phyloP scores from a whole-genome alignment of 2,888 invertebrate species.

The Stenurella melanura region DNA sequence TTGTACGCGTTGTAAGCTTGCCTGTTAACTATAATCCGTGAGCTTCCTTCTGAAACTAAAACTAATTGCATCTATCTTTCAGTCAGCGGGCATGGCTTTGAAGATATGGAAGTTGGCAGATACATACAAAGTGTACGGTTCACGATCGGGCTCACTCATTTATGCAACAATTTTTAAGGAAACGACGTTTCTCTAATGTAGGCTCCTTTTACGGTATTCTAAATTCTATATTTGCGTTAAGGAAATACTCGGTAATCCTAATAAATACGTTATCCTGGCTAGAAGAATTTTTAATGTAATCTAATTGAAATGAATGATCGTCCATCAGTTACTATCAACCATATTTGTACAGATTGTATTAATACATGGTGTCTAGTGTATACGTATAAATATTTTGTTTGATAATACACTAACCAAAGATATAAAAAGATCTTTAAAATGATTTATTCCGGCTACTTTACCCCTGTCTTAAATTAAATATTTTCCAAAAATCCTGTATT shows the following conservation, averaged over 20 bases:
- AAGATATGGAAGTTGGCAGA: slow-evolving; percentile 52
- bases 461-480: no score
- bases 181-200: slow-evolving; percentile 32
- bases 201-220: slow-evolving; percentile 47
- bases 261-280: slow-evolving; percentile 35
- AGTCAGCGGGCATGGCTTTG: slow-evolving; percentile 50
- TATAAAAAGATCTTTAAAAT: no score
- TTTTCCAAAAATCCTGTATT: no score
- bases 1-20: not conserved
- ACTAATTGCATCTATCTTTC: slow-evolving; percentile 53
- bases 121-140: slow-evolving; percentile 44
- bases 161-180: slow-evolving; percentile 48
- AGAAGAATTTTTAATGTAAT: not conserved
- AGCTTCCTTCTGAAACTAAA: slow-evolving; percentile 46
- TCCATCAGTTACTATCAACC: slow-evolving; percentile 23
- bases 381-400: no score
- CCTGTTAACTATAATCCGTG: slow-evolving; percentile 11
- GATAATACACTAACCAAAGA: no score
- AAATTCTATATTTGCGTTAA: slow-evolving; percentile 19
- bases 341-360: slow-evolving; percentile 35
- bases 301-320: slow-evolving; percentile 33
- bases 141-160: slow-evolving; percentile 44
- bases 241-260: slow-evolving; percentile 21
- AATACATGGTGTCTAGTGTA: no score
- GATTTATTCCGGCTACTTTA: no score